Evolutionary conservation across 1,140 invertebrate genomes (phyloP), one percentile per base, ranked within the genome.

Genomic region (Drosophila nikananu): DNA sequence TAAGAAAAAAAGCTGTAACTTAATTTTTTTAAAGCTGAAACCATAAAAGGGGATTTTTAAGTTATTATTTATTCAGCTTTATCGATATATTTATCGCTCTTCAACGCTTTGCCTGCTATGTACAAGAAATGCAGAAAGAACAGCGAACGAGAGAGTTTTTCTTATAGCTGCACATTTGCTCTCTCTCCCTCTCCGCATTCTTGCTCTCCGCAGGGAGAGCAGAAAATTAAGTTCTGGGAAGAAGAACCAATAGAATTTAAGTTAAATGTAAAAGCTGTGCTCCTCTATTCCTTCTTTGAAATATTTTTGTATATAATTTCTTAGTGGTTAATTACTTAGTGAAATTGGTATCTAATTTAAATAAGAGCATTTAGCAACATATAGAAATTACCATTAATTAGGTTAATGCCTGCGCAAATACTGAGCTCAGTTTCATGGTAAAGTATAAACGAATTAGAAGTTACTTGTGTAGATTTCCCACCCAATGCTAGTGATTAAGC

Each of bases 401-500:
- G 15, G 23, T 27, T 54, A 63, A 21, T 19, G 27, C 44, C 13
- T 25, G 39, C 27, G 9, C 19, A 42, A 1, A 23, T 17, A 21
- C 2, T 30, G 25, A 42, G 27, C 32, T 13, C 27, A n/a, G 27
- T 25, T n/a, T n/a, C n/a, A 27, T 51, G 66, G 51, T 73, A 71
- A 71, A 37, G 67, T 71, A 68, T 68, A 13, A 21, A 51, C 10
- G 5, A 63, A 27, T 64, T 27, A 41, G 0, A n/a, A 15, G 41
- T 62, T 9, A 32, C 17, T 35, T 46, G 19, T 25, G 32, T 66
- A 66, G 64, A 63, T 46, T 19, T 7, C 46, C 46, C 64, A 66
- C 59, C 41, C 27, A 52, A 67, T 70, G 19, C 66, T 52, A 67
- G 64, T 46, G 59, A 21, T 27, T 35, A 66, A 66, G 64, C 66